These are phyloP conservation scores for Piaya cayana DNA, from an alignment of 2,113 vertebrate species.

Conservation along the genomic window DNA sequence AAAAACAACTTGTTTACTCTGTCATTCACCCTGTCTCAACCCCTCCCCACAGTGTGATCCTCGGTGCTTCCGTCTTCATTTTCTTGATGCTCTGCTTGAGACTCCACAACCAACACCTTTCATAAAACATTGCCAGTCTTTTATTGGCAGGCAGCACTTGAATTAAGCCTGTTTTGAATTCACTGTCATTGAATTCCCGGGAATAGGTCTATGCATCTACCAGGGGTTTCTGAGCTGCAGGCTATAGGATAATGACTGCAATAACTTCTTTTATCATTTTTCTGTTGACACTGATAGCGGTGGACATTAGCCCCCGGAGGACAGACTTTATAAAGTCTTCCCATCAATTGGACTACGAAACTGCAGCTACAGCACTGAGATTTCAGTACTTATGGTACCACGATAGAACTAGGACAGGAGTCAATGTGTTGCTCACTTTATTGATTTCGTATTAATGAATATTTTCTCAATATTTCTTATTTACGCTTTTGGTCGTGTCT, in stretches of 20 bases:
- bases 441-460: neutral
- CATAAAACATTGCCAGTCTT: neutral
- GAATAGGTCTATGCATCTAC: neutral
- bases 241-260: neutral
- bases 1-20: neutral
- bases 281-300: neutral
- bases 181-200: neutral
- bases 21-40: neutral
- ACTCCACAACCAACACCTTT: neutral
- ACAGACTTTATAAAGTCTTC: neutral
- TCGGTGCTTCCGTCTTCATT: neutral
- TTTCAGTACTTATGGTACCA: neutral
- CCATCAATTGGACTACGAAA: neutral
- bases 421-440: neutral
- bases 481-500: neutral
- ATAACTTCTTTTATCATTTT: neutral
- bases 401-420: neutral
- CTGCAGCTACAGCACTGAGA: neutral
- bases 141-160: neutral
- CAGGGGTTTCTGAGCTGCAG: neutral
- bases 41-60: neutral
- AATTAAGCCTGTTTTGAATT: neutral
- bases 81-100: neutral
- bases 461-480: neutral
- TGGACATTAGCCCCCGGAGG: neutral